Base-by-base conservation (phyloP, 2,888 invertebrate species). In the Adelphocoris suturalis region DNA sequence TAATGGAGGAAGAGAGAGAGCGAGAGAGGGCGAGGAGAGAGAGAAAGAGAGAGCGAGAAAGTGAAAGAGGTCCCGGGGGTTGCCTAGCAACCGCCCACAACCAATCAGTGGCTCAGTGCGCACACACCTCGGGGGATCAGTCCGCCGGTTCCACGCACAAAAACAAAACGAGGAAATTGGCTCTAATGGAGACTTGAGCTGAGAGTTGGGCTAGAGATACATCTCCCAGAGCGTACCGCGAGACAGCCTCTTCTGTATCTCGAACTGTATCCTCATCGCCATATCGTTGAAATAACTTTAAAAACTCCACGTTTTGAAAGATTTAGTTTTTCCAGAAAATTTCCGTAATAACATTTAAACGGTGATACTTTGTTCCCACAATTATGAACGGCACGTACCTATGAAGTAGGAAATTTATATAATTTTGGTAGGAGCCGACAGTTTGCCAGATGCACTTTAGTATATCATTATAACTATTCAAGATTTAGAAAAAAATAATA, bases 91-190 rank as follows among this genome's bases (percentile, higher is more conserved):
- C 90, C 78, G 85, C 86, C 90, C 78, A 90, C 86, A 89, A 89
- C 89, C 89, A 89, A 89, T 89, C 89, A 89, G 89, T 89, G 89
- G 81, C 89, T 81, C 89, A 89, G 84, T 89, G 89, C 85, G 89
- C 89, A 89, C 89, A 89, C 89, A 88, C 88, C 88, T 88, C 78
- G 80, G 88, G 27, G 47, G 76, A 76, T 78, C 88, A 76, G 78
- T 28, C 86, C 86, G 86, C 47, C 86, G 86, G 75, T 86, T 86
- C 86, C 86, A 86, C 80, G 88, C 88, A 88, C 88, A 88, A 88
- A 88, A 88, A 88, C 88, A 88, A 88, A 88, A 88, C 88, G 81
- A 81, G 81, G 80, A 80, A 88, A 88, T 88, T 88, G 88, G 80
- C 88, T 88, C 86, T 86, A 86, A 86, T 86, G 86, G 76, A 86